Conservation (phyloP, 2,888 invertebrate species). For the Nomada lathburiana region DNA sequence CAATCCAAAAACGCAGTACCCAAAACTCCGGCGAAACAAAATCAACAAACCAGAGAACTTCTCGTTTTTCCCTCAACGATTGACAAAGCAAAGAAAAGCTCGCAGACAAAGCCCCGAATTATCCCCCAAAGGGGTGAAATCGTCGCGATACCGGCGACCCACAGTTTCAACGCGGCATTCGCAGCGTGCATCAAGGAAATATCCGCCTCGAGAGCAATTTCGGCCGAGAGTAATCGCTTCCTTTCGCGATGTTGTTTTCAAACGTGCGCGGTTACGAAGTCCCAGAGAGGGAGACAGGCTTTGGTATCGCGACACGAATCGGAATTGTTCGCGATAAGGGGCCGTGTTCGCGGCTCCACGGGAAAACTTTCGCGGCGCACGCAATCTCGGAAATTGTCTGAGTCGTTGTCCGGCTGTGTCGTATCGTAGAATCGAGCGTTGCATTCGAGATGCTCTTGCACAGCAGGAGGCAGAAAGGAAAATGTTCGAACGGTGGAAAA, state of each 20-base stretch:
- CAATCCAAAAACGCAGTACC: too few relatives aligned
- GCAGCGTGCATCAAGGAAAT: conserved; percentile 7
- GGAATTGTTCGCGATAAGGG: conserved; percentile 56
- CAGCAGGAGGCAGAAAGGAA: conserved; percentile 50
- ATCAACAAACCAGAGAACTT: too few relatives aligned
- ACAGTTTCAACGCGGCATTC: neutral
- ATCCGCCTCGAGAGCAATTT: conserved; percentile 27
- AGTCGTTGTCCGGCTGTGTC: conserved; percentile 31
- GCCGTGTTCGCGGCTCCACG: conserved; percentile 28
- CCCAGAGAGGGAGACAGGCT: neutral
- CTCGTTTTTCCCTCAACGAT: too few relatives aligned
- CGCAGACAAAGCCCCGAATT: neutral
- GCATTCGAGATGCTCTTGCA: conserved; percentile 56
- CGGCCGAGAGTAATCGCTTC: conserved; percentile 40
- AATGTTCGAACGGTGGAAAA: conserved; percentile 6
- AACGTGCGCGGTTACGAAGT: conserved; percentile 43
- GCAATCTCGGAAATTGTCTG: conserved; percentile 70
- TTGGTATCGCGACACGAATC: conserved; percentile 53
- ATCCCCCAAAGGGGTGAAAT: neutral
- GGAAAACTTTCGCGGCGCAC: conserved; percentile 58
- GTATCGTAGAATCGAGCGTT: conserved; percentile 59
- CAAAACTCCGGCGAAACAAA: too few relatives aligned
- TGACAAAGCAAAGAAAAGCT: neutral
- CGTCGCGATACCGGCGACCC: neutral
- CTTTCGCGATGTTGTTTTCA: conserved; percentile 6